Base-by-base conservation (phyloP, 2,888 invertebrate genomes). In the Cepaea hortensis region DNA sequence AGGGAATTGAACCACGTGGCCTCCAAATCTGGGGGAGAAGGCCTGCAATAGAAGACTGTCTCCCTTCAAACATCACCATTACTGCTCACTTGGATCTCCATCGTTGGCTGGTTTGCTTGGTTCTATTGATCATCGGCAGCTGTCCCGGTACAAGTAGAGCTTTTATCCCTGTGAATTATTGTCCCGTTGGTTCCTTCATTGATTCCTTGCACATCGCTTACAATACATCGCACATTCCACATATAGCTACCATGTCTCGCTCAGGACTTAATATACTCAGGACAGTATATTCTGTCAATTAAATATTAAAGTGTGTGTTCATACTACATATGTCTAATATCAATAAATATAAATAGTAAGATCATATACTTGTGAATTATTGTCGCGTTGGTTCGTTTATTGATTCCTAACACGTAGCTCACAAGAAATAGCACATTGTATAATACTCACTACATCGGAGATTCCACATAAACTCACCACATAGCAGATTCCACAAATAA, bases 341-440 rank as follows among this genome's bases (percentile, higher is more conserved):
- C 35, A 35, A 35, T 35, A 35, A 35, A 35, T 35, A 35, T 35
- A 35, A 35, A 35, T 35, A 35, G 35, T 35, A 35, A 23, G 18
- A 55, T 48, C 61, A 61, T 79, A 79, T 79, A 23, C 55, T 55
- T 55, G 61, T 79, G 61, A 55, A 79, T 79, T 55, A 55, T 11
- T 79, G 61, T 55, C 23, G 23, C 77, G 23, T 48, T 55, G n/a
- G 55, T 61, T 61, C 55, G 55, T 61, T 23, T 61, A 79, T 79
- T 79, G 77, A 79, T 79, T 23, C 77, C 61, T 79, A 79, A 23
- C 55, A 79, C 79, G 35, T 62, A 23, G 23, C 79, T 79, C 11
- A 55, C 55, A 9, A 55, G 0, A 55, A 55, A 9, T 55, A 11
- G 55, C 55, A 6, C 11, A 55, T 11, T 9, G 0, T 55, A 55